Evolutionary conservation across 2,888 invertebrate species (phyloP), one percentile per base, ranked within the genome.

Genomic region (Meteorus cinctellus): DNA sequence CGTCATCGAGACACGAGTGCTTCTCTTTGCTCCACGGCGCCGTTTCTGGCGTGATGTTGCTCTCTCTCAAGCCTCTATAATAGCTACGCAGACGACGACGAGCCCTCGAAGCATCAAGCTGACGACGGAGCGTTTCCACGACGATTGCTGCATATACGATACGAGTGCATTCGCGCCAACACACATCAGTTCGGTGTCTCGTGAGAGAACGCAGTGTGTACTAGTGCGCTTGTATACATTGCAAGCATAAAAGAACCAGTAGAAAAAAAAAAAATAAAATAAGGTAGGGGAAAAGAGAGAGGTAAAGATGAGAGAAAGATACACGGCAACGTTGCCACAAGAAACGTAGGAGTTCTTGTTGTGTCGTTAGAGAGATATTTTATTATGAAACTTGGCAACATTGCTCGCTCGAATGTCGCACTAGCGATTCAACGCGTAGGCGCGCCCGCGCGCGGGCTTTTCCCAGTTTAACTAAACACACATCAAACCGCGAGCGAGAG

Each of bases 91-190:
- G 19, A 55, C 55, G 55, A n/a, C 19, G 51, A 69, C 69, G 34
- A 34, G 51, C 45, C 69, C 19, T 48, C 55, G 24, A 59, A 69
- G 59, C 55, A 69, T 55, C 69, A 66, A 66, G 24, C 41, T 45
- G 36, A 66, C 34, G 55, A 69, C 69, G 19, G 36, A 51, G 60
- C 69, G 68, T 77, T 75, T 75, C 75, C 77, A 77, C 75, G 72
- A 73, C 69, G 66, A 77, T 77, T 77, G 77, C 69, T 63, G 48
- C 68, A 76, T 55, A 67, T 76, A 72, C 72, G 72, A 48, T 75
- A 72, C 72, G 67, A 29, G 48, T 76, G 72, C 72, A 76, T 76
- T 76, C 67, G 72, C 76, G 67, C 68, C 36, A 76, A 72, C 76
- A 76, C 76, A 72, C 66, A 76, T 34, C 41, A 76, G 67, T 31